phyloP scores from a whole-genome alignment of 1,140 invertebrate genomes.

The Trachymyrmex septentrionalis region DNA sequence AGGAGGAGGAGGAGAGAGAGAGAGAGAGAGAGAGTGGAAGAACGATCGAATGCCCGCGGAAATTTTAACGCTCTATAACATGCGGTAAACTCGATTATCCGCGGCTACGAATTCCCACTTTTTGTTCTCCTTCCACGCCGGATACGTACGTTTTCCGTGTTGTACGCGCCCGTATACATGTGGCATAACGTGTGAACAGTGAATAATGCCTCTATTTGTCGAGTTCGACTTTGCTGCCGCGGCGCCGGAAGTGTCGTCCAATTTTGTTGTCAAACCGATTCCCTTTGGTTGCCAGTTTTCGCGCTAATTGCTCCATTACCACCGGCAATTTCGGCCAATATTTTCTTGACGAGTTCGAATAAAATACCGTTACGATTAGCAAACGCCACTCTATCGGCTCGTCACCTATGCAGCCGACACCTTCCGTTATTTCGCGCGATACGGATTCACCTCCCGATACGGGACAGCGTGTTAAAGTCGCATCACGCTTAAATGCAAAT shows the following conservation, averaged over 20 bases:
- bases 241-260: slow-evolving; percentile 64
- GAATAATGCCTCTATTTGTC: slow-evolving; percentile 62
- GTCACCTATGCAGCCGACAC: slow-evolving; percentile 16
- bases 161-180: slow-evolving; percentile 45
- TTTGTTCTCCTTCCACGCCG: slow-evolving; percentile 66
- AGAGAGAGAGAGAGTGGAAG: slow-evolving; percentile 23
- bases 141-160: slow-evolving; percentile 65
- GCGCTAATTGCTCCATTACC: slow-evolving; percentile 64
- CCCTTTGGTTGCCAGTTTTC: slow-evolving; percentile 62
- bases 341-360: slow-evolving; percentile 62
- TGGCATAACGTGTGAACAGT: slow-evolving; percentile 54
- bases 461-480: slow-evolving; percentile 33
- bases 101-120: slow-evolving; percentile 73
- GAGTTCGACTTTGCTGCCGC: slow-evolving; percentile 61
- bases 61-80: slow-evolving; percentile 74
- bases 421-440: slow-evolving; percentile 27
- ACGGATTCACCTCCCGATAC: slow-evolving; percentile 16
- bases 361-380: slow-evolving; percentile 54
- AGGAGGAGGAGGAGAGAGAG: slow-evolving; percentile 19
- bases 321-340: slow-evolving; percentile 63
- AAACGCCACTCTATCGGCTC: slow-evolving; percentile 26
- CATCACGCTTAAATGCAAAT: slow-evolving; percentile 61
- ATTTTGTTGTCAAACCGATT: slow-evolving; percentile 65
- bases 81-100: slow-evolving; percentile 76
- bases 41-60: slow-evolving; percentile 64